Evolutionary conservation across 2,797 vertebrate species (phyloP).

Genomic region (Momotus momota): DNA sequence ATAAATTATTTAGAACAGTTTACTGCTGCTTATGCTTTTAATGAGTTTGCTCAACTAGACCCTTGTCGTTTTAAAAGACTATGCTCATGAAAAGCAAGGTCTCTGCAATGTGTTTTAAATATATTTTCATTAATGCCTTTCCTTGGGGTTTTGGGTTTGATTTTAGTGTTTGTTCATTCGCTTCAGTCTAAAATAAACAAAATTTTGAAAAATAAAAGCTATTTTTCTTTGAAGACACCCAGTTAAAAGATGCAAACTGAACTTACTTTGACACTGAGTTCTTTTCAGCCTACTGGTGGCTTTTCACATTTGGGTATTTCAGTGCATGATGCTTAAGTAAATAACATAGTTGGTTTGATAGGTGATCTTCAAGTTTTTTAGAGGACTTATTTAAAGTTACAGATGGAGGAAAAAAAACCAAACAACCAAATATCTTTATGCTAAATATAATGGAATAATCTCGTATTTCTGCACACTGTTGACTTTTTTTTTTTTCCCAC

Average conservation of each 20-base stretch:
- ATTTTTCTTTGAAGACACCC: neutral
- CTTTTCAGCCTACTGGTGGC: neutral
- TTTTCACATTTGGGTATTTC: neutral
- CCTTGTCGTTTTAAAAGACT: neutral
- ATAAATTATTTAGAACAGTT: neutral
- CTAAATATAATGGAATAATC: neutral
- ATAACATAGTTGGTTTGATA: neutral
- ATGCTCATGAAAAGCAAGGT: rapidly evolving
- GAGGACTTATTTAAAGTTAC: neutral
- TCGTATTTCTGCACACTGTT: neutral
- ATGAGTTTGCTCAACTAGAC: neutral
- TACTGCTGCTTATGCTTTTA: neutral
- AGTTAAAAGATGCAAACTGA: neutral
- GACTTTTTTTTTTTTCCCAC: neutral
- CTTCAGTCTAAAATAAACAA: neutral
- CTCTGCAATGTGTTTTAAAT: neutral
- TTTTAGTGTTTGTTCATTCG: neutral
- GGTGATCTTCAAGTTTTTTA: neutral
- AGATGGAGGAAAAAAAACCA: neutral
- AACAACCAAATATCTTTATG: neutral
- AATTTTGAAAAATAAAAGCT: neutral
- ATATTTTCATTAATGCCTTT: neutral
- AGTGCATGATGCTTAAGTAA: neutral
- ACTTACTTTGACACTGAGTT: neutral
- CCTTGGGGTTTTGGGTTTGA: neutral